Base-by-base conservation (phyloP, 2,113 vertebrate species). In the Phasianus colchicus region DNA sequence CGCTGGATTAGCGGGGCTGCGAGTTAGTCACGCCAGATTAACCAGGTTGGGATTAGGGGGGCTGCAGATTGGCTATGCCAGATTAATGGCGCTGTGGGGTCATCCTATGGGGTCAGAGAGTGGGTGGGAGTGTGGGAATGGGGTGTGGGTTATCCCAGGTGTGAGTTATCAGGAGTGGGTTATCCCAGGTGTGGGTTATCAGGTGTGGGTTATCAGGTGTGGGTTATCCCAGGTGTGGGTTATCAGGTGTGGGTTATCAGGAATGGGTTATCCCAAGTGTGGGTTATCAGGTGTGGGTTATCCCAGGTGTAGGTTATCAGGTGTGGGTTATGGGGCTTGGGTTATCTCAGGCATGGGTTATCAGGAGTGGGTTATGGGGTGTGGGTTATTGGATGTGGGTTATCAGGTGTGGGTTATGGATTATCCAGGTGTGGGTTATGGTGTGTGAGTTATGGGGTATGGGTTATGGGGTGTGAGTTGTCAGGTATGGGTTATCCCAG, bases 271-370 rank as follows among this genome's bases (percentile, higher is more conserved):
- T 25, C n/a, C n/a, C 6, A 17, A 36, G 14, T 36, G 42, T 29
- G 32, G 55, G 55, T 29, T 76, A 45, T 45, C 18, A 10, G 22
- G 27, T 10, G 47, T 21, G 55, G 55, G 30, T 57, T 57, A 57
- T 30, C 9, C 38, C 38, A 38, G 9, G 38, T 38, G 38, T 38
- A 6, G 38, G 38, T 36, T 76, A 60, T 3, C 38, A 38, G 38
- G 11, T 3, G 6, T 13, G 11, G 57, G n/a, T 61, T 36, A 60
- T 11, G 6, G 4, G 22, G 0, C 4, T 10, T 36, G 11, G 58
- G 10, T 52, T 52, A 52, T 25, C n/a, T n/a, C 5, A 16, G 61
- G 13, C n/a, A n/a, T n/a, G n/a, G 55, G 55, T 29, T 76, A 45
- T 45, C 18, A 10, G 22, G 27, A 4, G 47, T 21, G 55, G 55